These are phyloP conservation scores for Plectropomus leopardus DNA, from an alignment of 2,113 vertebrate species.

Conservation along the genomic window DNA sequence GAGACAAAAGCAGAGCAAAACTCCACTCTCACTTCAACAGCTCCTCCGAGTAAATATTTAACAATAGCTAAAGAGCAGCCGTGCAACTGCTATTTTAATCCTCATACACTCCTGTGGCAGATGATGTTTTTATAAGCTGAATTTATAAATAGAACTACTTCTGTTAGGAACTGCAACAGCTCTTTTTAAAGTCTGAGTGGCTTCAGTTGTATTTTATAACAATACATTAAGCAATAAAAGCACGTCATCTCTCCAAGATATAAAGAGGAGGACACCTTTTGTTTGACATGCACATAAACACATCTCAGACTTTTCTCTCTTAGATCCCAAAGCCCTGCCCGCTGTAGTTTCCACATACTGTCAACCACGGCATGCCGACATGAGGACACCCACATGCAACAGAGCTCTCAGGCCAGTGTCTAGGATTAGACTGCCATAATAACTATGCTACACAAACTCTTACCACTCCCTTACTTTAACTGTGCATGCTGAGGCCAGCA, in stretches of 20 bases:
- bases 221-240: conserved; percentile 6
- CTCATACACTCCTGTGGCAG: conserved; percentile 62
- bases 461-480: conserved; percentile 58
- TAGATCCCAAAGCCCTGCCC: conserved; percentile 10
- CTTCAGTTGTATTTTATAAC: conserved; percentile 21
- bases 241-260: background rate
- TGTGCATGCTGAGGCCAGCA: conserved; percentile 32
- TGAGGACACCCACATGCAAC: conserved; percentile 58
- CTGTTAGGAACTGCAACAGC: conserved; percentile 31
- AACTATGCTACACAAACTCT: conserved; percentile 63
- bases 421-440: conserved; percentile 73
- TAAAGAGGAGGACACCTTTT: conserved; percentile 15
- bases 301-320: conserved; percentile 15
- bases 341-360: conserved; percentile 25
- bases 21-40: conserved; percentile 48
- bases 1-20: conserved; percentile 56
- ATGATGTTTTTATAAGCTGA: conserved; percentile 54
- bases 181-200: conserved; percentile 12
- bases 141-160: conserved; percentile 68
- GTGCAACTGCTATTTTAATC: conserved; percentile 75
- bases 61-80: conserved; percentile 73
- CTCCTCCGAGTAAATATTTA: conserved; percentile 72
- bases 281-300: conserved; percentile 35
- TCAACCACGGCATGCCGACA: conserved; percentile 34
- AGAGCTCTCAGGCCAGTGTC: conserved; percentile 53